These are phyloP conservation scores for Threskiornis aethiopicus DNA, from an alignment of 2,797 vertebrate genomes.

Conservation along the genomic window DNA sequence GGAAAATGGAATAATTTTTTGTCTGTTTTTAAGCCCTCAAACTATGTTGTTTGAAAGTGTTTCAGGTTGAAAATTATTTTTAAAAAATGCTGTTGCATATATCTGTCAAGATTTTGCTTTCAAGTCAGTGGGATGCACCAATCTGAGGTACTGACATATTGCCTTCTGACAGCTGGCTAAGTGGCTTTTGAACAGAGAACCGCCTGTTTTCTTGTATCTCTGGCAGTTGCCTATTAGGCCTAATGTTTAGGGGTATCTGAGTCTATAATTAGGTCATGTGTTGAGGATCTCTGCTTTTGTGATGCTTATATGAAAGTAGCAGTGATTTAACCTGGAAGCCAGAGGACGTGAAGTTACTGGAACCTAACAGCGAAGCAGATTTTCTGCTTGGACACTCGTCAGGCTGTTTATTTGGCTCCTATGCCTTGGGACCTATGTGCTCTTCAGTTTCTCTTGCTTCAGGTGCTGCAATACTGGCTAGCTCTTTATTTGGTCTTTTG, in stretches of 20 bases:
- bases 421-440: background rate
- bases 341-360: background rate
- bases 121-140: background rate
- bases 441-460: background rate
- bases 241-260: background rate
- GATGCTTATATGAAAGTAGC: background rate
- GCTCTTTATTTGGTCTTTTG: background rate
- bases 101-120: background rate
- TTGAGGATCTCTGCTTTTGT: background rate
- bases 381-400: background rate
- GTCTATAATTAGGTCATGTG: background rate
- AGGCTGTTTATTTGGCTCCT: background rate
- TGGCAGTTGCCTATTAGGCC: background rate
- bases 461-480: background rate
- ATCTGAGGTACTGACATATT: background rate
- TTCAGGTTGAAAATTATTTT: background rate
- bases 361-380: background rate
- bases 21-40: background rate
- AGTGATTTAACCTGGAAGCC: background rate
- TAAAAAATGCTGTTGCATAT: background rate
- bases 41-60: background rate
- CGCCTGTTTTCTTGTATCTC: background rate
- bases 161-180: background rate
- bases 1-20: background rate
- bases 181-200: background rate